Percentiles rank a stretch among this genome's conserved stretches.
Conservation (phyloP, 2,888 invertebrate genomes). For the Pristionchus exspectatus region DNA sequence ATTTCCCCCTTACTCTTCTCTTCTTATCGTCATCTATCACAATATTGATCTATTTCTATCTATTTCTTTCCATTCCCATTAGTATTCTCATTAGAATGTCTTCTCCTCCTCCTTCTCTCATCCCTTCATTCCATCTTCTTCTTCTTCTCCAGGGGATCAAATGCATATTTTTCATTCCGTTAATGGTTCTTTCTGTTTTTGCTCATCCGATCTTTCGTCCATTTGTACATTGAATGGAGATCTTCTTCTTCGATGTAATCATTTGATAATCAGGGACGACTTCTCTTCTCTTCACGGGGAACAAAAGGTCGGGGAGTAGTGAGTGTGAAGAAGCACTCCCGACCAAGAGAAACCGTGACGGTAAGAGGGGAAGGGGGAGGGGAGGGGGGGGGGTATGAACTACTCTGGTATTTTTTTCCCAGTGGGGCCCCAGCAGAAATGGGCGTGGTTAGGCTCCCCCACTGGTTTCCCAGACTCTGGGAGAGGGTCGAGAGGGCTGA, state of each 20-base stretch:
- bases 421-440: no score
- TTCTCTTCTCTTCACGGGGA: neutral
- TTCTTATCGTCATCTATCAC: constrained; percentile 55
- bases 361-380: neutral
- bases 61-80: constrained; percentile 45
- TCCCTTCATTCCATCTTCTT: constrained; percentile 52
- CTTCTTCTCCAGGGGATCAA: constrained; percentile 35
- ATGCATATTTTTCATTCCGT: constrained; percentile 40
- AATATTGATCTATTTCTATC: constrained; percentile 55
- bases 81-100: constrained; percentile 20
- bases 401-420: no score
- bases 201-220: neutral
- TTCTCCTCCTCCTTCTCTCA: neutral
- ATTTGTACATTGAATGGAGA: neutral
- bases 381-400: neutral
- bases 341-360: constrained; percentile 26
- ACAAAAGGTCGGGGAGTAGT: constrained; percentile 46
- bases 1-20: neutral
- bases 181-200: neutral
- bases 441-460: no score
- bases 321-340: constrained; percentile 41
- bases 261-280: neutral
- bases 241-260: neutral
- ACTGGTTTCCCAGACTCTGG: no score
- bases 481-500: no score